Evolutionary conservation across 2,888 invertebrate species (phyloP).

Genomic region (Portevinia maculata): DNA sequence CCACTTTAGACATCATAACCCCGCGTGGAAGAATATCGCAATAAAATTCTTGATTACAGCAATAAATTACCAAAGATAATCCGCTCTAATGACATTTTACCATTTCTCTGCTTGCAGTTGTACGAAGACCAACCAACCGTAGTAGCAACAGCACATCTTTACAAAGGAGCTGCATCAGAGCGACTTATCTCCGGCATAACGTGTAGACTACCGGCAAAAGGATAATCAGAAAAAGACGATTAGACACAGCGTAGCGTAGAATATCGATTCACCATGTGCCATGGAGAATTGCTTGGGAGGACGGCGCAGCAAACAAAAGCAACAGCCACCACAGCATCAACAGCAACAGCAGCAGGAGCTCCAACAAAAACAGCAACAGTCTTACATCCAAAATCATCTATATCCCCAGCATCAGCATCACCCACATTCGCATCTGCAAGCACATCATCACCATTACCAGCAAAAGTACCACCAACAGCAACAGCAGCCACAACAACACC

Average conservation of each 20-base stretch:
- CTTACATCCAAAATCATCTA: constrained; percentile 75
- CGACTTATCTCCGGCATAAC: constrained; percentile 65
- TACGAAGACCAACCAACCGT: constrained; percentile 32
- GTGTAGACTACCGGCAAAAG: constrained; percentile 41
- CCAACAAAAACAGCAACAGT: constrained; percentile 75
- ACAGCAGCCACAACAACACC: constrained; percentile 69
- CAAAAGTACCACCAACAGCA: constrained; percentile 72
- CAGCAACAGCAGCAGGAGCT: constrained; percentile 74
- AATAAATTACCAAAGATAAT: constrained; percentile 72
- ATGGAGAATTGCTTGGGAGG: constrained; percentile 82
- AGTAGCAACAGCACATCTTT: constrained; percentile 38
- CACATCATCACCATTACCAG: constrained; percentile 75
- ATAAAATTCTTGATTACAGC: constrained; percentile 73
- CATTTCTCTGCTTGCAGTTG: constrained; percentile 72
- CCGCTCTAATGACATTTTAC: constrained; percentile 73
- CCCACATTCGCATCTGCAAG: constrained; percentile 75
- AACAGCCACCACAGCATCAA: constrained; percentile 76
- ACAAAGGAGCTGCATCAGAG: constrained; percentile 52
- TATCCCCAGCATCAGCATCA: constrained; percentile 76
- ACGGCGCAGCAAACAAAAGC: constrained; percentile 80
- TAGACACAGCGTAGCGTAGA: constrained; percentile 70
- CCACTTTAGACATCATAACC: constrained; percentile 71
- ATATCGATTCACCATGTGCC: constrained; percentile 80
- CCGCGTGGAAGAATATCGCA: constrained; percentile 67
- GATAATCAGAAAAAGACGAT: constrained; percentile 45